Conservation (phyloP, 2,888 invertebrate species). For the Lasioglossum calceatum region DNA sequence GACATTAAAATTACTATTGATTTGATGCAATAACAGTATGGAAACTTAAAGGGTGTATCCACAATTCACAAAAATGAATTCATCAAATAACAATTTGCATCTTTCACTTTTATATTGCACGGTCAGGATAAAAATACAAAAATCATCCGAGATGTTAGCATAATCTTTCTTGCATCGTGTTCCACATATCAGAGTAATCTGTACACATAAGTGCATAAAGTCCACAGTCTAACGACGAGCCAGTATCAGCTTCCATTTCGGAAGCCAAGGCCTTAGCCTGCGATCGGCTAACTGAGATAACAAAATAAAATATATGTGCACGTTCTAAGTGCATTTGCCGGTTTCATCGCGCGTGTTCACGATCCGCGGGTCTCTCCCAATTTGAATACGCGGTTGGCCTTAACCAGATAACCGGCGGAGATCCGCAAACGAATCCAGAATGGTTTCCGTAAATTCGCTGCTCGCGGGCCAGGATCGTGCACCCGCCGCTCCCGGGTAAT, state of each 20-base stretch:
- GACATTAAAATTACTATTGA: not conserved
- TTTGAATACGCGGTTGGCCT: constrained; percentile 32
- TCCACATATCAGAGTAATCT: not conserved
- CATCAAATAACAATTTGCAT: not conserved
- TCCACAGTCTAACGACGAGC: not conserved
- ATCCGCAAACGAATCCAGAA: constrained; percentile 9
- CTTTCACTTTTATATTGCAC: not conserved
- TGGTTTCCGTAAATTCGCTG: constrained; percentile 4
- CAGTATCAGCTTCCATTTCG: not conserved
- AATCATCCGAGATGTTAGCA: not conserved
- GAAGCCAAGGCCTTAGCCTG: not conserved
- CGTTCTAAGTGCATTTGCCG: not conserved
- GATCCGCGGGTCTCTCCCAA: not conserved
- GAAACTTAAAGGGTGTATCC: not conserved
- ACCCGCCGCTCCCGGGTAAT: constrained; percentile 2
- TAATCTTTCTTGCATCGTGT: not conserved
- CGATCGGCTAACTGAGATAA: not conserved
- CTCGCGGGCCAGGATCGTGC: not conserved
- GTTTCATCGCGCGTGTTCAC: constrained; percentile 6
- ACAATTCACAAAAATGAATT: not conserved
- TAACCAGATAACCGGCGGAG: constrained; percentile 28
- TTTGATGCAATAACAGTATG: not conserved
- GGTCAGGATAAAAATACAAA: not conserved
- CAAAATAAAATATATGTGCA: not conserved
- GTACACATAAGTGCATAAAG: not conserved